Evolutionary conservation across 2,797 vertebrate genomes (phyloP), one percentile per base, ranked within the genome.

Genomic region (Choloepus didactylus): DNA sequence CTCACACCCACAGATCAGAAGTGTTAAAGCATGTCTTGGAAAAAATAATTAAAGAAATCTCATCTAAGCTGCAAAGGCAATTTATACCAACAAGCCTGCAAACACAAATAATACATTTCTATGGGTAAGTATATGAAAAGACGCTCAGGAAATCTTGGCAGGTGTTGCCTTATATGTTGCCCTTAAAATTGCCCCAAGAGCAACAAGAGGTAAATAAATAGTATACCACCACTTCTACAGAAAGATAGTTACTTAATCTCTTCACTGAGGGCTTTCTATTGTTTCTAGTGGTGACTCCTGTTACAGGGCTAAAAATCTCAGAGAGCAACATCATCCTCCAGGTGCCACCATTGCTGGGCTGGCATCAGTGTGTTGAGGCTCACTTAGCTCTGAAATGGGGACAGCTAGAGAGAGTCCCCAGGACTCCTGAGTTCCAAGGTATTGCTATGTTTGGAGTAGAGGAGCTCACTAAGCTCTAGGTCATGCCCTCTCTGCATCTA

Each of bases 131-230:
- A 29, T 91, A 56, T 79, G 60, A n/a, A 96, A 62, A 95, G 19
- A 27, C 80, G 31, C 31, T 4, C 29, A 27, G 41, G 15, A 72
- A 69, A 82, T 91, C 62, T 70, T 73, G 23, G 56, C 87, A 97
- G 96, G 75, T 27, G 12, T 21, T 95, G 12, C 79, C 97, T 6
- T 95, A 91, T 38, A 9, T 92, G 51, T 66, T 96, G 72, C 87
- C 95, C 41, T 73, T 97, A 66, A 96, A 94, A 94, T 27, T 88
- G 25, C 96, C 97, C 64, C 95, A 95, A 87, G 94, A 97, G 27
- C 96, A 96, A 89, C 60, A 83, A 86, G 96, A 97, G 97, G 95
- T 98, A 83, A 94, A 29, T 60, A 44, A 70, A 72, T 27, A 66
- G 14, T 85, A 69, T 41, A 15, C 10, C 12, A 25, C 31, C 11